Evolutionary conservation across 2,113 vertebrate genomes (phyloP).

Genomic region (Myrmecophaga tridactyla): DNA sequence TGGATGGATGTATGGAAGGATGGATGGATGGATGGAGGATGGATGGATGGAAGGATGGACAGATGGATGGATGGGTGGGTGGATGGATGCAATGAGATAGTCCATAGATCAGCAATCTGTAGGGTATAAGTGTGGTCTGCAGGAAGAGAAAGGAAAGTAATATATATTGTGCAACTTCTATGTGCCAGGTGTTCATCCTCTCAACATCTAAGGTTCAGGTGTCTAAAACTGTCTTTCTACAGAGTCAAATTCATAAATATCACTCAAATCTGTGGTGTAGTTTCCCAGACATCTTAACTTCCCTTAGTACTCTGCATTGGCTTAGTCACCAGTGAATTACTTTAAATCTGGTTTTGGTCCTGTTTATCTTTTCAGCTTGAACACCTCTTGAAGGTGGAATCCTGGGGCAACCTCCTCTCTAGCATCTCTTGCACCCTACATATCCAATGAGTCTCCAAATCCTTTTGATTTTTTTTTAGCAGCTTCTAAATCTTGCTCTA

Average conservation of each 20-base stretch:
- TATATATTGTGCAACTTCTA: not conserved
- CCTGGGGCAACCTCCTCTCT: not conserved
- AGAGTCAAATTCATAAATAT: not conserved
- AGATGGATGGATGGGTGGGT: not conserved
- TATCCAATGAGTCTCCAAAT: not conserved
- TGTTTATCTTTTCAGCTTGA: not conserved
- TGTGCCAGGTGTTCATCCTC: rapidly evolving
- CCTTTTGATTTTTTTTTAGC: not conserved
- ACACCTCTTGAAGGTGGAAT: not conserved
- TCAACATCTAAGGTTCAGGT: not conserved
- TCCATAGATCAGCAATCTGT: not conserved
- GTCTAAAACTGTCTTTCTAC: not conserved
- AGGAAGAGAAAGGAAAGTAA: not conserved
- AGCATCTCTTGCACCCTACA: not conserved
- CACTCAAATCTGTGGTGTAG: not conserved
- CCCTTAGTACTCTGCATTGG: not conserved
- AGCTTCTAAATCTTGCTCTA: not conserved
- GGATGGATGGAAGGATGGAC: too few species aligned
- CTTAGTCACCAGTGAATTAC: not conserved
- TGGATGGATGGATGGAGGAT: too few species aligned
- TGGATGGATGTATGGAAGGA: too few species aligned
- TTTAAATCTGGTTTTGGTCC: not conserved
- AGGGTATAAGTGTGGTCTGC: not conserved
- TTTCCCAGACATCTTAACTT: not conserved
- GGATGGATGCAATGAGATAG: not conserved